Evolutionary conservation across 2,888 invertebrate genomes (phyloP).

Genomic region (Congeria kusceri): DNA sequence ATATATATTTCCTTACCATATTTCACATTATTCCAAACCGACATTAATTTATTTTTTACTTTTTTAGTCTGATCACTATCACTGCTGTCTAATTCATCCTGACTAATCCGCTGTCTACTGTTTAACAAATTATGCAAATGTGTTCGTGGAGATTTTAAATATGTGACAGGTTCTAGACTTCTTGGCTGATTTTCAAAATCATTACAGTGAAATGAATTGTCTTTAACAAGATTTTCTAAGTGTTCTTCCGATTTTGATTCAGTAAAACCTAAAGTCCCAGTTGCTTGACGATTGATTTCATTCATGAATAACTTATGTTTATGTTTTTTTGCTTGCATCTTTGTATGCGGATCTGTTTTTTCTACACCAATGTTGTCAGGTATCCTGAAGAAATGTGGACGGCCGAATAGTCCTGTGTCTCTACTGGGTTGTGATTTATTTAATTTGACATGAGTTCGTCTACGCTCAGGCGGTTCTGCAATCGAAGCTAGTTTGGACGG

Average conservation of each 20-base stretch:
- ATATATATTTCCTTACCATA: conserved; percentile 88
- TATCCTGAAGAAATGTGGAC: conserved; percentile 15
- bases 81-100: conserved; percentile 32
- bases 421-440: conserved; percentile 26
- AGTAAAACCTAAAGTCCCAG: too few species aligned
- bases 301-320: background rate
- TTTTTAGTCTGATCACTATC: conserved; percentile 86
- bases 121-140: too few species aligned
- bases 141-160: too few species aligned
- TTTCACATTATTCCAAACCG: conserved; percentile 97
- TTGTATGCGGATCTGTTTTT: background rate
- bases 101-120: background rate
- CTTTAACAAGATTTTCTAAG: background rate
- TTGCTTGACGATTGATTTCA: too few species aligned
- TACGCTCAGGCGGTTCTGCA: conserved; percentile 33
- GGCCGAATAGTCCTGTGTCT: conserved; percentile 22
- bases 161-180: background rate
- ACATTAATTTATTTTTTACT: conserved; percentile 92
- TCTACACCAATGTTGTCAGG: conserved; percentile 4
- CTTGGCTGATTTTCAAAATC: too few species aligned
- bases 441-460: conserved; percentile 33
- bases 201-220: too few species aligned
- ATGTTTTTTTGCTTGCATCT: background rate
- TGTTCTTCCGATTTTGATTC: too few species aligned
- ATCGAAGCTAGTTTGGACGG: conserved; percentile 33